Evolutionary conservation across 2,797 vertebrate species (phyloP), one percentile per base, ranked within the genome.

Genomic region (Pogonophryne albipinna): DNA sequence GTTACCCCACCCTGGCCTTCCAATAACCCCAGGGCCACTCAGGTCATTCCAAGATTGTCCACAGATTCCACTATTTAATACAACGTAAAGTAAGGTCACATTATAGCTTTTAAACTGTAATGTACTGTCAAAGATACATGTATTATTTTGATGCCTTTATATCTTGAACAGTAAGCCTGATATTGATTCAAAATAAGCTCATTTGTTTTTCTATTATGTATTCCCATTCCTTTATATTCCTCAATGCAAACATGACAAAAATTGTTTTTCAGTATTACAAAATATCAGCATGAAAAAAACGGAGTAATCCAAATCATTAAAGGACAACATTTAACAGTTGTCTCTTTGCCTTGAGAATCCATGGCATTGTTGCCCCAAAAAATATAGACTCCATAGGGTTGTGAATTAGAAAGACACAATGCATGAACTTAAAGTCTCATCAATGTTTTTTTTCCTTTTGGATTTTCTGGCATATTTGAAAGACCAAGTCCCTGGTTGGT

Each of bases 21-120:
- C 90, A 90, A 91, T 93, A 92, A 93, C 91, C 91, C 87, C 85
- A 31, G 87, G 85, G 88, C 85, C 77, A 86, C 73, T 87, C 62
- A 31, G 91, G 90, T 93, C 85, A 90, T 60, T 80, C 9, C 46
- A 71, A 78, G 74, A 91, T 79, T 73, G 78, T 83, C 66, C 41
- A 78, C 52, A 74, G 58, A 66, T 73, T 76, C 69, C 64, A n/a
- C 51, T 77, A 58, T 72, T 31, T 78, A 66, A 82, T 79, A 59
- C 20, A 34, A 47, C n/a, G 51, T 53, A 47, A 72, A 50, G 59
- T 77, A 42, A 27, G 56, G 70, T 58, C 14, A 42, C 27, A 65
- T 12, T 42, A 19, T 9, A 44, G 45, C 45, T 57, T 68, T 47
- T 34, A 53, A 61, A 46, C 15, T 55, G 23, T 12, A 51, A 46